Percentiles rank a stretch among this genome's conserved stretches.
These are phyloP conservation scores for Zophobas atratus DNA, from an alignment of 1,140 invertebrate genomes.

Conservation along the genomic window DNA sequence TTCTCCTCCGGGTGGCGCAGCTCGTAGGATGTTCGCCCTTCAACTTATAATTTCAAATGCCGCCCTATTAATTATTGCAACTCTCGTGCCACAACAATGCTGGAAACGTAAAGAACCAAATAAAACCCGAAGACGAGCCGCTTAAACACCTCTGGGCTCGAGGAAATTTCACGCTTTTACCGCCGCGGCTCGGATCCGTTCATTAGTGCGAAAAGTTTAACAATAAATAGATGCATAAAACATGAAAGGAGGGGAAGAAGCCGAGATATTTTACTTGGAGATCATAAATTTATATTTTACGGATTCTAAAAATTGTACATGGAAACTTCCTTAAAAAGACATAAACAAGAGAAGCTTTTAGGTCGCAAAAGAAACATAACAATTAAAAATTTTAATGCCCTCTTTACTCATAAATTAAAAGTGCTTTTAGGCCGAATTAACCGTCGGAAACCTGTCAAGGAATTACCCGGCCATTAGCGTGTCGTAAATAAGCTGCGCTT, in stretches of 20 bases:
- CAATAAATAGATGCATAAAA: slow-evolving; percentile 42
- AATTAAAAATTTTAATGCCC: slow-evolving; percentile 51
- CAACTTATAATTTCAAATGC: not conserved
- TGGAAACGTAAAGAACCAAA: slow-evolving; percentile 2
- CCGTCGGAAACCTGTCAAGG: slow-evolving; percentile 40
- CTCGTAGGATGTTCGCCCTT: too few species aligned
- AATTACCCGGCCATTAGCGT: slow-evolving; percentile 44
- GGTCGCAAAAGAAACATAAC: slow-evolving; percentile 48
- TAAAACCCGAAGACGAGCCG: slow-evolving; percentile 36
- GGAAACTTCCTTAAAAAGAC: slow-evolving; percentile 49
- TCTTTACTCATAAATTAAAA: slow-evolving; percentile 48
- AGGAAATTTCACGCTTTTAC: slow-evolving; percentile 29
- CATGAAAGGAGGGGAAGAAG: slow-evolving; percentile 18
- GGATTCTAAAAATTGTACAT: slow-evolving; percentile 34
- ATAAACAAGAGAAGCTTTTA: slow-evolving; percentile 49
- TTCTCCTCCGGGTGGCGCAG: too few species aligned
- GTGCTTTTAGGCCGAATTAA: slow-evolving; percentile 54
- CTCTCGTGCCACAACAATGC: not conserved
- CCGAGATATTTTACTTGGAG: slow-evolving; percentile 32
- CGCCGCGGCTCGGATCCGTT: slow-evolving; percentile 23
- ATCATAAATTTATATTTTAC: slow-evolving; percentile 37
- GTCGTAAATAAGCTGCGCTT: not conserved
- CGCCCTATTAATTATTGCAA: slow-evolving; percentile 1
- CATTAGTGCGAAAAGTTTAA: slow-evolving; percentile 40
- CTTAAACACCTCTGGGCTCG: slow-evolving; percentile 37